These are phyloP conservation scores for Podocnemis expansa DNA, from an alignment of 2,113 vertebrate genomes.

Conservation along the genomic window DNA sequence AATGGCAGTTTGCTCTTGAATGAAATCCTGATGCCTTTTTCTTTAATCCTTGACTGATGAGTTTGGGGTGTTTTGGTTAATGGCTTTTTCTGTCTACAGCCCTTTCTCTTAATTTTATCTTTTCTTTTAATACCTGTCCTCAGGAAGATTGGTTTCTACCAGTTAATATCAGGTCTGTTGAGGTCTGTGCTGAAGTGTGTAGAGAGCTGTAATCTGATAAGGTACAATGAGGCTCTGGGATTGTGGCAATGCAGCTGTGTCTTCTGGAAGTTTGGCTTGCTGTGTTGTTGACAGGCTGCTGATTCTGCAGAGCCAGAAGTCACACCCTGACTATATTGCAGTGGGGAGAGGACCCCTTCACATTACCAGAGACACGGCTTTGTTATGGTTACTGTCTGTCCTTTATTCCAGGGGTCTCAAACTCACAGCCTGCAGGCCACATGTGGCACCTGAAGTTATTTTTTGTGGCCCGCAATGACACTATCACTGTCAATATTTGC, in stretches of 20 bases:
- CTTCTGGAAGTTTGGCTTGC: background rate
- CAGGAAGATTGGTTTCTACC: constrained; percentile 52
- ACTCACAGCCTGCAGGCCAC: too few species aligned
- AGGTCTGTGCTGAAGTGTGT: background rate
- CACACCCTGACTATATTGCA: background rate
- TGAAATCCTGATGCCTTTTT: background rate
- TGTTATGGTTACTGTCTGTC: fast-evolving
- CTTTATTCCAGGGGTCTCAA: too few species aligned
- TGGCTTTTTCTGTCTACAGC: background rate
- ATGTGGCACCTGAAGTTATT: too few species aligned
- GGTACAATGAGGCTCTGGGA: background rate
- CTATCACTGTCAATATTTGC: too few species aligned
- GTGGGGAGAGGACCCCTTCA: background rate
- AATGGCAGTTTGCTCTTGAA: constrained; percentile 5
- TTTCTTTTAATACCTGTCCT: background rate
- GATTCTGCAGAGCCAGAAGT: background rate
- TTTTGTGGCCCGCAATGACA: too few species aligned
- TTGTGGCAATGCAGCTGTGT: background rate
- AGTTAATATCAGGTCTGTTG: constrained; percentile 45
- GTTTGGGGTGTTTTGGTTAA: background rate
- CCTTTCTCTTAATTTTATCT: background rate
- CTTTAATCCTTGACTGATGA: background rate
- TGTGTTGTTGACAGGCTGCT: background rate
- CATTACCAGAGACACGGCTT: background rate
- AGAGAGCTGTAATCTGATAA: background rate